Conservation (phyloP, 2,888 invertebrate species). For the Cosmia trapezina region DNA sequence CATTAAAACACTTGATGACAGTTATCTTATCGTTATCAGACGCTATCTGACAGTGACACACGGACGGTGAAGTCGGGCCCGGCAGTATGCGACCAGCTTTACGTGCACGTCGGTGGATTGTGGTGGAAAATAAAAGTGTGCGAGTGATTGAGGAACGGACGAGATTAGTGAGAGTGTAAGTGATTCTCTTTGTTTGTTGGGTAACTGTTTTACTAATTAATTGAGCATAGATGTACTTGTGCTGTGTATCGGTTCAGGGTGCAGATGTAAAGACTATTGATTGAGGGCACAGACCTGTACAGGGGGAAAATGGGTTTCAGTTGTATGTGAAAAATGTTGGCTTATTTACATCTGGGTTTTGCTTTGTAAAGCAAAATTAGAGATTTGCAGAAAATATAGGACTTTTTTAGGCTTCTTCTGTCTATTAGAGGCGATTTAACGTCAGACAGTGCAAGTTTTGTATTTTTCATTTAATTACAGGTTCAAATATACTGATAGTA, state of each 20-base stretch:
- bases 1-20: conserved; percentile 46
- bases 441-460: too few relatives aligned
- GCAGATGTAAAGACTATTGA: too few relatives aligned
- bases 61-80: conserved; percentile 27
- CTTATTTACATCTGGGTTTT: background rate
- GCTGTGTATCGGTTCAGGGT: background rate
- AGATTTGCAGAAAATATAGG: too few relatives aligned
- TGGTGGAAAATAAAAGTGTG: background rate
- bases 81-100: conserved; percentile 45
- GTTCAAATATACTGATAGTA: too few relatives aligned
- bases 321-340: background rate
- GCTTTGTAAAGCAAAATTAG: background rate
- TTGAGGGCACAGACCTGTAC: background rate
- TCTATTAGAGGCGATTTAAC: too few relatives aligned
- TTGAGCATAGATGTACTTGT: too few relatives aligned
- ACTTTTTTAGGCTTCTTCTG: too few relatives aligned
- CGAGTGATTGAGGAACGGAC: conserved; percentile 22
- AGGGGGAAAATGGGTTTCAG: background rate
- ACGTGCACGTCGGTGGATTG: conserved; percentile 17
- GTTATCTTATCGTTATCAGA: conserved; percentile 62
- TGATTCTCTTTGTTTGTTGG: conserved; percentile 29
- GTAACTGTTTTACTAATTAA: background rate
- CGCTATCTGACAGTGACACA: conserved; percentile 58
- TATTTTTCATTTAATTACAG: too few relatives aligned
- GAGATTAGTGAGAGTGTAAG: conserved; percentile 43